phyloP scores from a whole-genome alignment of 1,140 invertebrate genomes.

The Bombus polaris region DNA sequence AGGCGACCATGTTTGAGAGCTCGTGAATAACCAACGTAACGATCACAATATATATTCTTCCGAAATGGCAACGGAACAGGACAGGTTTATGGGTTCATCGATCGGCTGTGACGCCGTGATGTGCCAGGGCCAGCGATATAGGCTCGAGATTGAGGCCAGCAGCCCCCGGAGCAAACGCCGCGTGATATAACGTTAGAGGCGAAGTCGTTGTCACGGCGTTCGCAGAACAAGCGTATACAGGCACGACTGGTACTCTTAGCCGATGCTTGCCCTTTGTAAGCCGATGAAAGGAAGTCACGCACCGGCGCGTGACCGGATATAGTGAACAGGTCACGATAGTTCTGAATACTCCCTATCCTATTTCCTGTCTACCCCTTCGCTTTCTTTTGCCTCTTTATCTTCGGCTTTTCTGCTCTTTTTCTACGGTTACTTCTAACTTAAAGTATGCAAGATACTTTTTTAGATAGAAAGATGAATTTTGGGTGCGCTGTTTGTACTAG shows the following conservation, averaged over 20 bases:
- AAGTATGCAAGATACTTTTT: background rate
- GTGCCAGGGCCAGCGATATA: slow-evolving; percentile 51
- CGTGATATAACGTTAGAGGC: slow-evolving; percentile 39
- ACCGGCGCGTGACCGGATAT: slow-evolving; percentile 66
- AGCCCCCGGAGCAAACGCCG: slow-evolving; percentile 22
- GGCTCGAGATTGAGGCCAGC: slow-evolving; percentile 65
- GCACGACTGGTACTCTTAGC: slow-evolving; percentile 18
- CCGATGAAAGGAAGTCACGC: slow-evolving; percentile 69
- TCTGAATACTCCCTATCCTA: slow-evolving; percentile 61
- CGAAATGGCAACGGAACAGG: slow-evolving; percentile 56
- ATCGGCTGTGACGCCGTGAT: slow-evolving; percentile 41
- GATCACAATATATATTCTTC: slow-evolving; percentile 65
- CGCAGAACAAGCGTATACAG: slow-evolving; percentile 33
- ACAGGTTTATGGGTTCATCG: slow-evolving; percentile 70
- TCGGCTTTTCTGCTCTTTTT: background rate
- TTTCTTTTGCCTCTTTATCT: slow-evolving; percentile 36
- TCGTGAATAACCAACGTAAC: slow-evolving; percentile 41
- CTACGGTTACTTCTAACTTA: background rate
- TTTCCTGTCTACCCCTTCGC: background rate
- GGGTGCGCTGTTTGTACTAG: too few species aligned
- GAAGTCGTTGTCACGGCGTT: slow-evolving; percentile 49
- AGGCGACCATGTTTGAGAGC: background rate
- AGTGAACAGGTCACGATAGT: slow-evolving; percentile 58
- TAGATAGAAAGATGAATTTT: background rate
- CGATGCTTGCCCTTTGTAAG: slow-evolving; percentile 60